phyloP scores from a whole-genome alignment of 2,113 vertebrate species.

The Phylloscopus trochiloides region DNA sequence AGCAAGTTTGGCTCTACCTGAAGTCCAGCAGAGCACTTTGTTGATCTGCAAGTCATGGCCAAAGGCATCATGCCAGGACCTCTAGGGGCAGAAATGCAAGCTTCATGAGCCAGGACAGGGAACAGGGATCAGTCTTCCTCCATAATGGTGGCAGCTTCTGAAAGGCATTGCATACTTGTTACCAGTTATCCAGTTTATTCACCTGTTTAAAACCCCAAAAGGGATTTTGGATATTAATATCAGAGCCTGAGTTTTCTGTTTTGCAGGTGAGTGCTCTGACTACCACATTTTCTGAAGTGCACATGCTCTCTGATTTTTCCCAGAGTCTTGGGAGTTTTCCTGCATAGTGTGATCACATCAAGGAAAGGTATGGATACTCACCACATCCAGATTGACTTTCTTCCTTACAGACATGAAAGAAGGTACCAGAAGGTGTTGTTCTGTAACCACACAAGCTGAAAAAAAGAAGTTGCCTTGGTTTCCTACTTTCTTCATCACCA shows the following conservation, averaged over 20 bases:
- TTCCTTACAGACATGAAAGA: background rate
- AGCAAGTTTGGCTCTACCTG: background rate
- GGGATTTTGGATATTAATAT: background rate
- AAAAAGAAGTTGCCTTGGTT: background rate
- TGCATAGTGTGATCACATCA: background rate
- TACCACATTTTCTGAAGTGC: background rate
- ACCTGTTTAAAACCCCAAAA: background rate
- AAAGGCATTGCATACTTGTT: background rate
- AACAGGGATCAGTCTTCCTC: background rate
- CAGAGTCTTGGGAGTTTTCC: background rate
- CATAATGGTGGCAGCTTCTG: background rate
- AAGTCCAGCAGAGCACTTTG: background rate
- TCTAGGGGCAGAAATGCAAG: background rate
- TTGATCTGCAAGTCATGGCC: background rate
- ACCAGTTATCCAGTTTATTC: background rate
- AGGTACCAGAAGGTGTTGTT: background rate
- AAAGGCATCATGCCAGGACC: background rate
- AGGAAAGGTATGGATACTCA: background rate
- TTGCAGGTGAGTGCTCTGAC: background rate
- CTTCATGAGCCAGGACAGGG: background rate
- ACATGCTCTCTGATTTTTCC: background rate
- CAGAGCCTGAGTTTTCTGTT: background rate
- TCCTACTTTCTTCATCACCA: background rate
- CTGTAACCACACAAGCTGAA: background rate
- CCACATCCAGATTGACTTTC: background rate